Base-by-base conservation (phyloP, 2,888 invertebrate species). In the Harpagoxenus sublaevis region DNA sequence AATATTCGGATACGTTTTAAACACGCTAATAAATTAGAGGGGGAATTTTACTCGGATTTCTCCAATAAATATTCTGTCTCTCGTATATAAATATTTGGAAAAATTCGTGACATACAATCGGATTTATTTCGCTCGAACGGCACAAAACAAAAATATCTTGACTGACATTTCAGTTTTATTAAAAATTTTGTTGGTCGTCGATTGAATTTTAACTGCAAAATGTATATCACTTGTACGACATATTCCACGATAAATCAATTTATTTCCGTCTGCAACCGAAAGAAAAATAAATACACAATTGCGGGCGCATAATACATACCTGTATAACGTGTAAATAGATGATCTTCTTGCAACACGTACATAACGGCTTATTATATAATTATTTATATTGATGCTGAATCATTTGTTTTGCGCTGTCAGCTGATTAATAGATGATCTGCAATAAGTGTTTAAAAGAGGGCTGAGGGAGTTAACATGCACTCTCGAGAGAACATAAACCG, bases 351-450 rank as follows among this genome's bases (percentile, higher is more conserved):
- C 15, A 75, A n/a, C 55, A 12, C 31, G 28, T 74, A 28, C 31
- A 42, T 74, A 28, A 60, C 15, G 12, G 10, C 12, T 79, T 35
- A 60, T 63, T 62, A 23, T 15, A 48, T 35, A 70, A 79, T 70
- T 60, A 71, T 79, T 62, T 71, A 70, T 60, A 70, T 70, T 28
- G n/a, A 66, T 53, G 53, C 10, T 31, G 66, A 45, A 45, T 68
- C 55, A 39, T 60, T 70, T 28, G 23, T 70, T 23, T 70, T 12
- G 42, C 55, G 42, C 6, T 70, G 45, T 71, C 70, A 79, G 60
- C 23, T 71, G 60, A 60, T 48, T 90, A 88, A 63, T 86, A 87
- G 87, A 85, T 85, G 84, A 83, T 86, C 84, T 82, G 81, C 62
- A 84, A 53, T 45, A 68, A 73, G 68, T 63, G 65, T 86, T 89